Base-by-base conservation (phyloP, 2,797 vertebrate genomes). In the Epinephelus malabaricus region DNA sequence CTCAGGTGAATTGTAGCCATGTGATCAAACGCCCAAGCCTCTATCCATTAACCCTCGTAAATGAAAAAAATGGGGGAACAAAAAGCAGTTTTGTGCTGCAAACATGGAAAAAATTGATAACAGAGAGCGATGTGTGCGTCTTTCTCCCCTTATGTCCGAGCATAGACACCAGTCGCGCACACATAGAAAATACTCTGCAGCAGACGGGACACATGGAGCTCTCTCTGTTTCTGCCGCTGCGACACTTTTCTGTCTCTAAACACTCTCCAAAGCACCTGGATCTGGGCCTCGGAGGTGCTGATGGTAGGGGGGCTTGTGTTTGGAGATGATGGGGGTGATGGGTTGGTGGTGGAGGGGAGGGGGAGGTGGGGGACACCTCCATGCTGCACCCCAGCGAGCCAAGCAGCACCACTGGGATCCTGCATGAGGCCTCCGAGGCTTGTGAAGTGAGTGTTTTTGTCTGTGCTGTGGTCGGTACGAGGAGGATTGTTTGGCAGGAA, bases 1-100 rank as follows among this genome's bases (percentile, higher is more conserved):
- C 96, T 95, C 96, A 96, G 96, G 96, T 96, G 96, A 96, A 96
- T 95, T 94, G 95, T 93, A 90, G 92, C 95, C 95, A 96, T 96
- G 96, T 96, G 96, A 96, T 96, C 95, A 95, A 95, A 95, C 93
- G 95, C 94, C 94, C 95, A 93, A 94, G 93, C 92, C 93, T 93
- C 94, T 93, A 93, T 95, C 95, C 95, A 95, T 95, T 96, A 95
- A 95, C 93, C 94, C 92, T 93, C 88, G 94, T 95, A 94, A 96
- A 95, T 94, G 95, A 91, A 93, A 92, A 89, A 94, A 95, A 94
- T 83, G 91, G 93, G 40, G 94, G 93, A 95, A 95, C 94, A 96
- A 95, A 96, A 96, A 96, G 95, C 94, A 96, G 94, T 96, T 95
- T 93, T 96, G 95, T 96, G 91, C 93, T 92, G 89, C 93, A 94